Evolutionary conservation across 2,113 vertebrate species (phyloP), one percentile per base, ranked within the genome.

Genomic region (Orycteropus afer): DNA sequence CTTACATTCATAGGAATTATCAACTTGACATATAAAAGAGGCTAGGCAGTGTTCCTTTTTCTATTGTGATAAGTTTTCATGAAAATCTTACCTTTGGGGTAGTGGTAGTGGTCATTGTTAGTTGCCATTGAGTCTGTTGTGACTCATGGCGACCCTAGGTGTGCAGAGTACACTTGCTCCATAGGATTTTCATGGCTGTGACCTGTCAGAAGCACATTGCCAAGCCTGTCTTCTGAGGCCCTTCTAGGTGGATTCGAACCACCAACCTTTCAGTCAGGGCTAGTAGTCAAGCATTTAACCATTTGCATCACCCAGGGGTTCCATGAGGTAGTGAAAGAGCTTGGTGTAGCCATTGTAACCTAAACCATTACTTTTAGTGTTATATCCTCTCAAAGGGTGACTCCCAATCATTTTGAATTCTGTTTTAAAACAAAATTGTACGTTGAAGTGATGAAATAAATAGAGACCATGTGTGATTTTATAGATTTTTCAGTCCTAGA

Each of bases 391-490:
- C 51, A 45, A 83, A 65, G 71, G 29, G 34, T 81, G 82, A 53
- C 29, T 63, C 29, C 34, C 65, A 91, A 5, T 91, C 37, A 86
- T 87, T 89, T 92, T 83, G 32, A 79, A 55, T 92, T 90, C 57
- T 83, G 34, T 84, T 86, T 81, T 79, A 49, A 90, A 89, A 61
- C 55, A 92, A 45, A 89, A 73, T 74, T 81, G 29, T 76, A 91
- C 61, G 53, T 89, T 4, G n/a, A 81, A 88, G 32, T 49, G 71
- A 71, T 90, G 61, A 61, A 90, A 51, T 94, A 79, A 59, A 89
- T 74, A 32, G 32, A 45, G 63, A 69, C 73, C 47, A 40, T 49
- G 23, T 83, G 13, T 79, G 79, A 82, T 79, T 97, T 86, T 90
- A 84, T 7, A 93, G 94, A 32, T 69, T 81, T 76, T 96, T 81